phyloP scores from a whole-genome alignment of 1,140 invertebrate species.

The Campoletis sonorensis region DNA sequence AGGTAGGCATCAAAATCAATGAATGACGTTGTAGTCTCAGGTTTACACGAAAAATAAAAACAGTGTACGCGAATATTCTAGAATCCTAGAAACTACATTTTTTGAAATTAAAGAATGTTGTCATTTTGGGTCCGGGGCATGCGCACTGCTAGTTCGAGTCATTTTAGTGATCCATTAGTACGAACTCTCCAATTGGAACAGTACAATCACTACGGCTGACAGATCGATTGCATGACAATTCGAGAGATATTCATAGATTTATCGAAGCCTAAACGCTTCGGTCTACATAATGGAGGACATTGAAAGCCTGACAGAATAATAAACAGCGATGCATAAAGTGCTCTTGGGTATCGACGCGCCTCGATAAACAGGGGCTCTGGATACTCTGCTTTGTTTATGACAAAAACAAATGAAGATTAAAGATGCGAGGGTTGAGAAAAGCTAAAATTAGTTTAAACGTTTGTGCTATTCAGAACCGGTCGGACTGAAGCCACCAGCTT shows the following conservation, averaged over 20 bases:
- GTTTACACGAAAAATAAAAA: too few relatives aligned
- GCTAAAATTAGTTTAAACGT: conserved; percentile 35
- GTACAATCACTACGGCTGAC: not conserved
- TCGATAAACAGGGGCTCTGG: not conserved
- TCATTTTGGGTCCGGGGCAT: too few relatives aligned
- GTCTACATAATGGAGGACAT: not conserved
- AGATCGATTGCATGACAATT: conserved; percentile 7
- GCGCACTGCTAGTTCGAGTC: too few relatives aligned
- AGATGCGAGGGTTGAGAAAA: not conserved
- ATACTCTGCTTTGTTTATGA: not conserved
- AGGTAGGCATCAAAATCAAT: conserved; percentile 64
- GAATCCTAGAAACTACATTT: too few relatives aligned
- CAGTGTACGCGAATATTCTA: too few relatives aligned
- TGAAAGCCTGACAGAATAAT: not conserved
- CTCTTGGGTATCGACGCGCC: not conserved
- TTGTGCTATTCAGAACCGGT: conserved; percentile 79
- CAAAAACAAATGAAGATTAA: not conserved
- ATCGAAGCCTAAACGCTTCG: not conserved
- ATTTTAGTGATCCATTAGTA: not conserved
- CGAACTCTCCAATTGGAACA: not conserved
- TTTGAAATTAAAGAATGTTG: too few relatives aligned
- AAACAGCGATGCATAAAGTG: not conserved
- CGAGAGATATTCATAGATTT: conserved; percentile 39
- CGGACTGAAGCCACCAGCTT: conserved; percentile 82
- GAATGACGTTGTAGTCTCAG: too few relatives aligned